Conservation (phyloP, 2,888 invertebrate genomes). For the Spodoptera picta region DNA sequence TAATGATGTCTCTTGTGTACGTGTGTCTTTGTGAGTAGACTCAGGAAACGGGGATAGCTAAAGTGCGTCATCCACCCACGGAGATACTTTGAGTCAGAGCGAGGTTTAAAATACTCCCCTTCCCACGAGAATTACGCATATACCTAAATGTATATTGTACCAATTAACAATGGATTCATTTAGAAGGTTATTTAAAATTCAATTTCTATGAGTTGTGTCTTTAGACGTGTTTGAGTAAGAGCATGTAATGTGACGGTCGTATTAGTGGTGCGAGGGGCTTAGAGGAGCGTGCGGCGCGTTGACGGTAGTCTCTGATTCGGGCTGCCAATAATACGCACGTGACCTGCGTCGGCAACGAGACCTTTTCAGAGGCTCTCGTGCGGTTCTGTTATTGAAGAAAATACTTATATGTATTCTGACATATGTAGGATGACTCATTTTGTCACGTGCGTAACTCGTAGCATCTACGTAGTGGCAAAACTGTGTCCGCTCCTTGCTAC, state of each 20-base stretch:
- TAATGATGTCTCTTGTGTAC: slow-evolving; percentile 72
- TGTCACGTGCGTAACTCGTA: slow-evolving; percentile 53
- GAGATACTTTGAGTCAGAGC: slow-evolving; percentile 25
- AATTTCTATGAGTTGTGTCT: slow-evolving; percentile 27
- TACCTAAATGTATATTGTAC: slow-evolving; percentile 7
- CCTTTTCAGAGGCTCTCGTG: slow-evolving; percentile 64
- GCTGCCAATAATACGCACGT: slow-evolving; percentile 85
- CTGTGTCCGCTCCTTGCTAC: slow-evolving; percentile 5
- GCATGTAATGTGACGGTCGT: slow-evolving; percentile 39
- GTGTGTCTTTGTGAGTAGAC: slow-evolving; percentile 70
- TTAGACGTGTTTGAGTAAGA: slow-evolving; percentile 15
- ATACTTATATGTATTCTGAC: slow-evolving; percentile 61
- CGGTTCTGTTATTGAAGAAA: slow-evolving; percentile 72
- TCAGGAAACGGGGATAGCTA: slow-evolving; percentile 54
- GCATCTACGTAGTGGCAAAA: slow-evolving; percentile 13
- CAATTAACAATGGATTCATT: slow-evolving; percentile 45
- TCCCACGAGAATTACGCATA: slow-evolving; percentile 36
- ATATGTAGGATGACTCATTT: slow-evolving; percentile 63
- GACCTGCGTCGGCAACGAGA: slow-evolving; percentile 69
- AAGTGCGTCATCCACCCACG: slow-evolving; percentile 52
- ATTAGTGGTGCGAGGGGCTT: slow-evolving; percentile 56
- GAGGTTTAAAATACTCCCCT: slow-evolving; percentile 19
- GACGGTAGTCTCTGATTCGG: slow-evolving; percentile 78
- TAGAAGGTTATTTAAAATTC: slow-evolving; percentile 38
- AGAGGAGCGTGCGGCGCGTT: slow-evolving; percentile 63